A percentile compares a stretch with the other conserved stretches of the same genome.
These are phyloP conservation scores for Leistus spinibarbis DNA, from an alignment of 2,888 invertebrate species.

Conservation along the genomic window DNA sequence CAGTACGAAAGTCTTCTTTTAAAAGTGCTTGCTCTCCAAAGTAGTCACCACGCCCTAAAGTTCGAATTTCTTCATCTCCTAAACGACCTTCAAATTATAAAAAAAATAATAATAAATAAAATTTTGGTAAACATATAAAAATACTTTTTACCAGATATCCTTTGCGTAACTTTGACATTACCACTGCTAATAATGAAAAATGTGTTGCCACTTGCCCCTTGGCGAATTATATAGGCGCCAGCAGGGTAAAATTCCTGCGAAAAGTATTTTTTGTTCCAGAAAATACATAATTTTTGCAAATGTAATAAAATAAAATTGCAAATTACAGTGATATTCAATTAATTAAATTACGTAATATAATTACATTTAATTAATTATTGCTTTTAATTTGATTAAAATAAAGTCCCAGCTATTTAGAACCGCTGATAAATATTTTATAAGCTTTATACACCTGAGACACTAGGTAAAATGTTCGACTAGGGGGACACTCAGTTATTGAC, in stretches of 20 bases:
- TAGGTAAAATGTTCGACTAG: no score
- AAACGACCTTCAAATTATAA: conserved; percentile 50
- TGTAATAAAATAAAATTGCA: no score
- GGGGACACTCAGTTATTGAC: no score
- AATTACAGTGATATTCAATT: no score
- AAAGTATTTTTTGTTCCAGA: conserved; percentile 31
- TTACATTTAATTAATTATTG: no score
- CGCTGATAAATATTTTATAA: no score
- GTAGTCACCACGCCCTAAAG: conserved; percentile 65
- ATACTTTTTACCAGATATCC: conserved; percentile 53
- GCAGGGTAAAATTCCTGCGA: conserved; percentile 66
- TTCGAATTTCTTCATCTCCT: conserved; percentile 64
- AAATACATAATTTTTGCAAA: not conserved
- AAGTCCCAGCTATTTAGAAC: no score
- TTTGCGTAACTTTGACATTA: conserved; percentile 61
- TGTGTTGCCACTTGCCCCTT: conserved; percentile 68
- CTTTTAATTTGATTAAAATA: no score
- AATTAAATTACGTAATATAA: no score
- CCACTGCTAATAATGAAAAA: conserved; percentile 71
- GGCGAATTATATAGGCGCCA: conserved; percentile 68
- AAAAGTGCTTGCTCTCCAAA: conserved; percentile 71
- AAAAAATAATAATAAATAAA: conserved; percentile 42
- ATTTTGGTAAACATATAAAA: conserved; percentile 23
- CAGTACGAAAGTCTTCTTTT: conserved; percentile 70
- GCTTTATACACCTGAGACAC: no score